Percentiles rank a stretch among this genome's conserved stretches.
Evolutionary conservation across 2,113 vertebrate genomes (phyloP).

Genomic region (Circaetus cinerascens): DNA sequence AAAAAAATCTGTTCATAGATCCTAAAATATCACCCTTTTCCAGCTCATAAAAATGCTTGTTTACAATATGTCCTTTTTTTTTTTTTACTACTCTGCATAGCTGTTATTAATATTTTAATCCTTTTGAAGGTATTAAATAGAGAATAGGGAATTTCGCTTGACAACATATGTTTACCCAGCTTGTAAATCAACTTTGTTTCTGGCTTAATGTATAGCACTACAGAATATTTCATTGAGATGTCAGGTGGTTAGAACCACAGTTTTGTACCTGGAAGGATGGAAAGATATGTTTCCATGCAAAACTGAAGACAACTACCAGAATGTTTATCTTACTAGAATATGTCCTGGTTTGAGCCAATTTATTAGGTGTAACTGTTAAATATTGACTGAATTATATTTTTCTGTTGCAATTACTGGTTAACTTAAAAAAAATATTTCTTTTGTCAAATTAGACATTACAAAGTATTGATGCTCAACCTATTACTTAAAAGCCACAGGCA

Average conservation of each 20-base stretch:
- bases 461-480: neutral
- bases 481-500: neutral
- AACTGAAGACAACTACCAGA: neutral
- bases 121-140: neutral
- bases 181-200: neutral
- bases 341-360: neutral
- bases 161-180: neutral
- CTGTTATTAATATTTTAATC: neutral
- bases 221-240: neutral
- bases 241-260: neutral
- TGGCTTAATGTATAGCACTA: neutral
- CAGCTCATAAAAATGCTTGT: neutral
- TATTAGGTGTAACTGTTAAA: neutral
- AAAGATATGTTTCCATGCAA: neutral
- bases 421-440: neutral
- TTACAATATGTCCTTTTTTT: neutral
- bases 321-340: neutral
- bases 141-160: neutral
- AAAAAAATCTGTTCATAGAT: neutral
- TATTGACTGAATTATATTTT: neutral
- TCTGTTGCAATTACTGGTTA: neutral
- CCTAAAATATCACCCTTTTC: neutral
- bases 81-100: neutral
- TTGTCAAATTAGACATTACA: neutral
- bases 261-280: neutral